Base-by-base conservation (phyloP, 1,140 invertebrate genomes). In the Pemphigus obesinymphae region DNA sequence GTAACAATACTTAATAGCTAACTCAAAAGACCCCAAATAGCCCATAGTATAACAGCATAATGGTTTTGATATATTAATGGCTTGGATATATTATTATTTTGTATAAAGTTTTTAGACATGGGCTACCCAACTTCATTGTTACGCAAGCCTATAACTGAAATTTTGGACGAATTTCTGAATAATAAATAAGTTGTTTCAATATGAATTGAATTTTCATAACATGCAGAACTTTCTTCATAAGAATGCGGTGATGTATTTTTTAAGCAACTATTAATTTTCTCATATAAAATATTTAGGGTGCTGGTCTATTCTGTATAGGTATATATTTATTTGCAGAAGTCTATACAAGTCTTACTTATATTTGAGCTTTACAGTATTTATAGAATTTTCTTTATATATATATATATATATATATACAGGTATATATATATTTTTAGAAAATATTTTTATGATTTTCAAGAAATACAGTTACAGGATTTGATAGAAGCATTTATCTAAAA, bases 1-100 rank as follows among this genome's bases (percentile, higher is more conserved):
- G n/a, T 73, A 50, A 48, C 37, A 40, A 61, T 45, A 45, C 43
- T 13, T 45, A 63, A 80, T 80, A 61, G 53, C 4, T 45, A 80
- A 40, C 8, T 29, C 23, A 31, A 80, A 80, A 80, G n/a, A 43
- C 76, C 76, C 53, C 17, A 29, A 55, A 26, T 53, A 61, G 37
- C 40, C 13, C 63, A n/a, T n/a, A 23, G 63, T 48, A n/a, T n/a
- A 45, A 48, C 23, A 48, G 43, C 26, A 50, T 73, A 73, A 73
- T 73, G 45, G 70, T 73, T 73, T 48, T 80, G 55, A 40, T 80
- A 63, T 55, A 61, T 61, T 58, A 78, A 78, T 58, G 55, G 53
- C 10, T 61, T 43, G 31, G 75, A 78, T 58, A 11, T 40, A 80
- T 63, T 63, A 26, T 80, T 43, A 63, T 31, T 80, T 45, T 29